phyloP scores from a whole-genome alignment of 2,113 vertebrate genomes.

The Conger conger region DNA sequence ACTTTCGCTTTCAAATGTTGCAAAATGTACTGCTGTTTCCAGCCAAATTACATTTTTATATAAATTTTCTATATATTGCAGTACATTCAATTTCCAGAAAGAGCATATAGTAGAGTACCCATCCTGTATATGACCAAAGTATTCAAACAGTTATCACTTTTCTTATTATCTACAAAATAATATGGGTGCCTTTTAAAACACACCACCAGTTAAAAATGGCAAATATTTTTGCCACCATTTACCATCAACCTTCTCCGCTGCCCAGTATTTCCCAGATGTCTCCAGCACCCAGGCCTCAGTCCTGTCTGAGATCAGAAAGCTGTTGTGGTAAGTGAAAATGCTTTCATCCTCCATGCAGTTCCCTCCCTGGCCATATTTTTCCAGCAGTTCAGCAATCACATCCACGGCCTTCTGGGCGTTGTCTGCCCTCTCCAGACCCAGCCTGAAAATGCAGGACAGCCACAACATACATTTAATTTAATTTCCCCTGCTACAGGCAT shows the following conservation, averaged over 20 bases:
- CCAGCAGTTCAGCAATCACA: constrained; percentile 82
- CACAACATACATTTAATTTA: neutral
- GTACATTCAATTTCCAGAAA: too few species aligned
- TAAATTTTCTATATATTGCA: too few species aligned
- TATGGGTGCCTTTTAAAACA: neutral
- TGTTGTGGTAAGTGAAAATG: constrained; percentile 90
- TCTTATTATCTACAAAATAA: neutral
- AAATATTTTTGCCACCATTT: constrained; percentile 14
- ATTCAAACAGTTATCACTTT: too few species aligned
- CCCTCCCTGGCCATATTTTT: constrained; percentile 89
- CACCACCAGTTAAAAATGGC: neutral
- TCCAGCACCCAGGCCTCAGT: constrained; percentile 93
- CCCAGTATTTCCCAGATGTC: constrained; percentile 89
- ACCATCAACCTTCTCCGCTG: constrained; percentile 82
- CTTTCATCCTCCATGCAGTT: constrained; percentile 84
- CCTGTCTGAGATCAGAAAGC: constrained; percentile 91
- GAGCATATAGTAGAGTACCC: too few species aligned
- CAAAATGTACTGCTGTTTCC: too few species aligned
- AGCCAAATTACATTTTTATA: too few species aligned
- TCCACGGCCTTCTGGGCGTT: constrained; percentile 84
- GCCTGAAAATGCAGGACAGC: constrained; percentile 64
- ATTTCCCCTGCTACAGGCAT: neutral
- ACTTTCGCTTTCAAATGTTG: too few species aligned
- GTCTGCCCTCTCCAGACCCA: constrained; percentile 90
- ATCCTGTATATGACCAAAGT: too few species aligned